Evolutionary conservation across 2,797 vertebrate genomes (phyloP), one percentile per base, ranked within the genome.

Genomic region (Silurus lanzhouensis): DNA sequence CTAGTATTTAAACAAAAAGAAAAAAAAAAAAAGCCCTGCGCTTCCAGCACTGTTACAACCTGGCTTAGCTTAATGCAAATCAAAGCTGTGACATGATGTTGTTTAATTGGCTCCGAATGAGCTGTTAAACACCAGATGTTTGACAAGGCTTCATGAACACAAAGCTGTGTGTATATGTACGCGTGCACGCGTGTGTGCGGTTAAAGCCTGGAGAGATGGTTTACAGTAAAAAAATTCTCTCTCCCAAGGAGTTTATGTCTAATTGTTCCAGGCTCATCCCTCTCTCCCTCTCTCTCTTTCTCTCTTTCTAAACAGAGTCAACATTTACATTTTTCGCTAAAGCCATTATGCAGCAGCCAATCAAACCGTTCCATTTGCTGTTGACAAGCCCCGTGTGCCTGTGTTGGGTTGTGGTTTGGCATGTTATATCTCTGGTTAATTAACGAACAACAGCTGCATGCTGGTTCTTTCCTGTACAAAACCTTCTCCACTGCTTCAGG

Each of bases 51-150:
- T 93, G 93, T 38, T 87, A 93, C 94, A 94, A 93, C 81, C 85
- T 93, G 93, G 90, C 93, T 95, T 91, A 95, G 91, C 91, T 94
- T 93, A 93, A 95, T 96, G 97, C 97, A 97, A 97, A 98, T 98
- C 96, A 97, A 97, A 97, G 95, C 95, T 93, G 95, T 95, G 95
- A 96, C 96, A 96, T 97, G 96, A 97, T 96, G 93, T 94, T 93
- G 92, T 95, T 95, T 98, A 98, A 98, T 97, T 97, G 97, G 95
- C 94, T 97, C 96, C 96, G 96, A 97, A 94, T 94, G 96, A 97
- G 97, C 96, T 96, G 95, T 98, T 98, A 97, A 97, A 97, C 93
- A 95, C 97, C 97, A 99, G 97, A 97, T 99, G 97, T 96, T 97
- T 96, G 94, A 95, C 96, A 95, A 93, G 93, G 92, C 91, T 91